Evolutionary conservation across 2,113 vertebrate species (phyloP), one percentile per base, ranked within the genome.

Genomic region (Cavia aperea): DNA sequence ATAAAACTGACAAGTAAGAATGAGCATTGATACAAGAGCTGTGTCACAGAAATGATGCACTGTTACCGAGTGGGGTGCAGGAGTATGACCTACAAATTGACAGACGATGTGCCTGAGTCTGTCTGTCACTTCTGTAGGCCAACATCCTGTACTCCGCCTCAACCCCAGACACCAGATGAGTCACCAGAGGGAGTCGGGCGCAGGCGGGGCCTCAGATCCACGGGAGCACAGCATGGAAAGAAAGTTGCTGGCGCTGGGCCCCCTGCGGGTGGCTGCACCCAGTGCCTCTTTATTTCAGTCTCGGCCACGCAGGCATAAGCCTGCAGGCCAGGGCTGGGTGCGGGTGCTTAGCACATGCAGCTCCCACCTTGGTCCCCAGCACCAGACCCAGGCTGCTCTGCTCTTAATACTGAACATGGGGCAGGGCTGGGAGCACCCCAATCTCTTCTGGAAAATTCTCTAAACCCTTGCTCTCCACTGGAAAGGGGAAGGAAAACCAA

Each of bases 31-130:
- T 62, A 26, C 60, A 90, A 88, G 66, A 85, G 73, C 33, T 73
- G 29, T 1, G 29, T 82, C 86, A 70, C 13, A 24, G 24, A 70
- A 78, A 90, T 31, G n/a, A 49, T 7, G 49, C 26, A 36, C 94
- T 62, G n/a, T 0, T 75, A 78, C 91, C 92, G 97, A 91, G 54
- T 91, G 96, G 97, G 97, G 93, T 95, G 92, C 97, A 98, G 98
- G 97, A 98, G 91, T 97, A 98, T 98, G 98, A 98, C 98, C 98
- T 98, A 98, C 98, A 97, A 98, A 97, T 97, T 98, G 98, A 98
- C 98, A 98, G 98, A 97, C 95, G 96, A 85, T 96, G 10, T 70
- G 81, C 91, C 93, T 86, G 90, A 56, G 77, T 86, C 77, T 97
- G 97, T 93, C 98, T 98, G 98, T 98, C 98, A 98, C 95, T 98